Evolutionary conservation across 2,888 invertebrate genomes (phyloP), one percentile per base, ranked within the genome.

Genomic region (Sesamia inferens): DNA sequence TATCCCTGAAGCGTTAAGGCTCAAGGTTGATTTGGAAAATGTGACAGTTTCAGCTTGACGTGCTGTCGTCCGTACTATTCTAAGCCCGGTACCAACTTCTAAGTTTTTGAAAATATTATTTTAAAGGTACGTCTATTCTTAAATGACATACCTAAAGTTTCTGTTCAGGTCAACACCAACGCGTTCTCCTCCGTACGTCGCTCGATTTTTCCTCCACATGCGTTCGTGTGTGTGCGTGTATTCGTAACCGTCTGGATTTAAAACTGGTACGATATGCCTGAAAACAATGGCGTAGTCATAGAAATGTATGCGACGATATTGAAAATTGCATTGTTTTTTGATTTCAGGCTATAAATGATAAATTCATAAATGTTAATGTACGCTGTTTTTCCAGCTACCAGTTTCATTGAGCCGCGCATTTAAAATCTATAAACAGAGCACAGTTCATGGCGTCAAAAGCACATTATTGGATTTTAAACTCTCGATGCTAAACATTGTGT

Each of bases 231-330:
- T 97, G 91, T 98, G 98, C 0, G 98, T 97, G 91, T 98, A 98
- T 89, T 98, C 98, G 91, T 99, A 99, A n/a, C 99, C 98, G 91
- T 99, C 98, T 24, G 98, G 98, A 94, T 98, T 98, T 73, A 97
- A 94, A 22, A 98, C 97, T 2, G 98, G 98, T 58, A 98, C 96
- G 77, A 98, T 96, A 88, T 98, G 97, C 97, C 97, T 97, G 81
- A 22, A 68, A 78, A 61, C 1, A 67, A 11, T 22, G 19, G 47
- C 14, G 0, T 24, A 11, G 7, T 51, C 6, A 51, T 22, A 44
- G 5, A 13, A 11, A 39, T 48, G 5, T 31, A 58, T 19, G 22
- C n/a, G 19, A 8, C n/a, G 39, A 11, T 0, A 0, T 24, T 42
- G 7, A 4, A 16, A 7, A n/a, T 5, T 11, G 24, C n/a, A 16